These are phyloP conservation scores for Platysteira castanea DNA, from an alignment of 2,113 vertebrate genomes.

Conservation along the genomic window DNA sequence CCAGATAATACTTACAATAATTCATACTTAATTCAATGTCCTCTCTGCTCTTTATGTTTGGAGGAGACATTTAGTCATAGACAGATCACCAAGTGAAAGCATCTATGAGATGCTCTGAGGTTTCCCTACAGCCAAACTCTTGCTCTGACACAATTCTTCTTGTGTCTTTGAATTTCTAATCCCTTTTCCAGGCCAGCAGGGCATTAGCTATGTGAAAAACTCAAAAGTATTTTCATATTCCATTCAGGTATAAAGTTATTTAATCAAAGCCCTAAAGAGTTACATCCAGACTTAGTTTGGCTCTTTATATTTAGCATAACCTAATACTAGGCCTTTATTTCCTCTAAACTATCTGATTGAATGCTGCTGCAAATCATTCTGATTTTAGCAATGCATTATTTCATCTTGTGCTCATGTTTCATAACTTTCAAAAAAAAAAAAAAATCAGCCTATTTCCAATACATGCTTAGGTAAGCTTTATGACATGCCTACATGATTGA, in stretches of 20 bases:
- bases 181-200: not conserved
- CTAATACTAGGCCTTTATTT: conserved; percentile 55
- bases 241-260: not conserved
- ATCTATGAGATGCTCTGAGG: not conserved
- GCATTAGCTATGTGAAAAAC: not conserved
- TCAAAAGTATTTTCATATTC: not conserved
- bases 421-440: conserved; percentile 16
- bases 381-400: conserved; percentile 61
- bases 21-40: not conserved
- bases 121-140: not conserved
- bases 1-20: not conserved
- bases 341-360: conserved; percentile 63
- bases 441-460: not conserved
- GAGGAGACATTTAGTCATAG: not conserved
- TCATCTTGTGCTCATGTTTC: conserved; percentile 56
- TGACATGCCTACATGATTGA: not conserved
- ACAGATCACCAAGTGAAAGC: not conserved
- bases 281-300: conserved; percentile 13
- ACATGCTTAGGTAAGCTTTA: not conserved
- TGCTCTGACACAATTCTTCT: not conserved
- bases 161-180: conserved; percentile 3
- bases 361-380: conserved; percentile 61
- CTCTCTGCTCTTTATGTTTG: not conserved
- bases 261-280: conserved; percentile 5
- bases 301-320: conserved; percentile 57